phyloP scores from a whole-genome alignment of 1,140 invertebrate species.

The Microplitis mediator region DNA sequence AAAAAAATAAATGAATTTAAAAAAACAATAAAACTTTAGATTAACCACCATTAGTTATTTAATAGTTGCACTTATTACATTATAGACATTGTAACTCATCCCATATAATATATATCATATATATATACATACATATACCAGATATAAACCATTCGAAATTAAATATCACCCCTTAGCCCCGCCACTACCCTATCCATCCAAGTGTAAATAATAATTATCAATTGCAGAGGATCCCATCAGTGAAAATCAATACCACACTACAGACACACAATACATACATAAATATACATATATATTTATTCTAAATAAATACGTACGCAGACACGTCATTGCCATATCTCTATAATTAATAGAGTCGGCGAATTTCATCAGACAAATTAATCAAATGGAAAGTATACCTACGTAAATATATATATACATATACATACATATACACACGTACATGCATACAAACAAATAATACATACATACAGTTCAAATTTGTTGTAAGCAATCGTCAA shows the following conservation, averaged over 20 bases:
- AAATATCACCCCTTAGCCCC: background rate
- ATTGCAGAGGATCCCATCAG: background rate
- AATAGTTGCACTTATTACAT: slow-evolving; percentile 27
- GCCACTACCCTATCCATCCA: background rate
- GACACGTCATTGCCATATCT: too few species aligned
- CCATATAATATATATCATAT: slow-evolving; percentile 6
- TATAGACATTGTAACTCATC: too few species aligned
- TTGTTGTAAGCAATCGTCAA: too few species aligned
- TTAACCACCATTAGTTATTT: slow-evolving; percentile 22
- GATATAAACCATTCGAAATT: slow-evolving; percentile 5
- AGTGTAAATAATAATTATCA: slow-evolving; percentile 25
- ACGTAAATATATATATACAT: too few species aligned
- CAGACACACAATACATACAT: background rate
- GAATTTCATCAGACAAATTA: too few species aligned
- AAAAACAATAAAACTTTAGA: slow-evolving; percentile 32
- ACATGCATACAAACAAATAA: too few species aligned
- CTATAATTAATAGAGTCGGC: background rate
- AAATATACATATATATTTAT: too few species aligned
- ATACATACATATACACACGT: too few species aligned
- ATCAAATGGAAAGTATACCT: too few species aligned
- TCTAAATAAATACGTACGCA: too few species aligned
- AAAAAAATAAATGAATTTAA: slow-evolving; percentile 19
- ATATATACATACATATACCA: slow-evolving; percentile 8
- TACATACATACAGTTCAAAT: too few species aligned
- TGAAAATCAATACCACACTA: background rate